Evolutionary conservation across 2,113 vertebrate species (phyloP).

Genomic region (Chaetura pelagica): DNA sequence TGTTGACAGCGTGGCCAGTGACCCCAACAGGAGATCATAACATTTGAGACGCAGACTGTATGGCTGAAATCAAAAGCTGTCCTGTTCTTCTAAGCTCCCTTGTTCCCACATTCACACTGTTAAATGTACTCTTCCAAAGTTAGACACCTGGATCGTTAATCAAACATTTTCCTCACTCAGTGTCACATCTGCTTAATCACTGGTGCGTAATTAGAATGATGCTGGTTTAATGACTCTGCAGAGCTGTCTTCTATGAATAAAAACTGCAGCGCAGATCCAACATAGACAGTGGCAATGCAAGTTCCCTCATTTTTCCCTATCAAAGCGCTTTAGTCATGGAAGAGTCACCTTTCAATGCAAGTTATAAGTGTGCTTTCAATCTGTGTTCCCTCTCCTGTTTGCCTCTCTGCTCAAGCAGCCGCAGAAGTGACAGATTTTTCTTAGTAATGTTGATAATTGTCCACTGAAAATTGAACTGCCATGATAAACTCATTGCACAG

Average conservation of each 20-base stretch:
- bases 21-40: background rate
- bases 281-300: background rate
- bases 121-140: conserved; percentile 14
- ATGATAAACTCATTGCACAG: background rate
- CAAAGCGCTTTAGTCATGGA: background rate
- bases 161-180: background rate
- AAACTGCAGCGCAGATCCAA: background rate
- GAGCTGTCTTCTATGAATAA: conserved; percentile 26
- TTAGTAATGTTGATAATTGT: conserved; percentile 11
- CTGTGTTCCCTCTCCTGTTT: background rate
- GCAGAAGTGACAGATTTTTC: background rate
- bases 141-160: conserved; percentile 43
- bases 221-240: conserved; percentile 34
- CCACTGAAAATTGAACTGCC: background rate
- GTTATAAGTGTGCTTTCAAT: background rate
- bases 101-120: background rate
- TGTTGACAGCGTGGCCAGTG: background rate
- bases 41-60: background rate
- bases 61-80: background rate
- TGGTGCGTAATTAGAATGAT: conserved; percentile 41
- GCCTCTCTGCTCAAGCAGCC: background rate
- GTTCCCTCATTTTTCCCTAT: background rate
- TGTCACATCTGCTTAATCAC: conserved; percentile 49
- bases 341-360: background rate
- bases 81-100: background rate